Base-by-base conservation (phyloP, 2,888 invertebrate species). In the Phrixothrix hirtus region DNA sequence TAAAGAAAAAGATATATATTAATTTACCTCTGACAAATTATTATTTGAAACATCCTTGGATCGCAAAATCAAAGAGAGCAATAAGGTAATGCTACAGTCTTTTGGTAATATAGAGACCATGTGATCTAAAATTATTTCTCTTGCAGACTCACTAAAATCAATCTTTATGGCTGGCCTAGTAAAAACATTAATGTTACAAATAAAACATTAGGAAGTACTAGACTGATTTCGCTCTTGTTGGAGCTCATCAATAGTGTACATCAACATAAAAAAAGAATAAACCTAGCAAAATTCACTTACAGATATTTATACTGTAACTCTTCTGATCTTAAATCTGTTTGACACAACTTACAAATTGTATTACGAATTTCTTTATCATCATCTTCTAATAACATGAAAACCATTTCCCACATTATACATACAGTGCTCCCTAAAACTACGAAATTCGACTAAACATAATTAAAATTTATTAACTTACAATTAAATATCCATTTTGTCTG, bases 321-420 rank as follows among this genome's bases (percentile, higher is more conserved):
- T 29, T 12, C 25, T 11, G 6, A n/a, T 14, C 9, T 13, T 30
- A 42, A 35, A 27, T 42, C 38, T 1, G 27, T 6, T 11, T 31
- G 7, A 15, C 37, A 25, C 10, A 54, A 38, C 11, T 38, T 57
- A 32, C 68, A 68, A 48, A 74, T 72, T 1, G 63, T 62, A 55
- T 77, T 71, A 1, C 82, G 71, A 2, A 81, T 68, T 1, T 55
- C 11, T 1, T 70, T 62, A 21, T 79, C 77, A 58, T 82, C 81
- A 63, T 83, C 83, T 61, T 82, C 81, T 4, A 83, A 65, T n/a
- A 81, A 62, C 1, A 72, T 72, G 52, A 80, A 75, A n/a, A 77
- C 61, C 2, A 73, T 74, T 9, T 76, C 73, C 71, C 77, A 75
- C 1, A 77, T 25, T 0, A 71, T 71, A 1, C 76, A 69, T 25